Evolutionary conservation across 2,888 invertebrate genomes (phyloP).

Genomic region (Hirtodrosophila alboralis): DNA sequence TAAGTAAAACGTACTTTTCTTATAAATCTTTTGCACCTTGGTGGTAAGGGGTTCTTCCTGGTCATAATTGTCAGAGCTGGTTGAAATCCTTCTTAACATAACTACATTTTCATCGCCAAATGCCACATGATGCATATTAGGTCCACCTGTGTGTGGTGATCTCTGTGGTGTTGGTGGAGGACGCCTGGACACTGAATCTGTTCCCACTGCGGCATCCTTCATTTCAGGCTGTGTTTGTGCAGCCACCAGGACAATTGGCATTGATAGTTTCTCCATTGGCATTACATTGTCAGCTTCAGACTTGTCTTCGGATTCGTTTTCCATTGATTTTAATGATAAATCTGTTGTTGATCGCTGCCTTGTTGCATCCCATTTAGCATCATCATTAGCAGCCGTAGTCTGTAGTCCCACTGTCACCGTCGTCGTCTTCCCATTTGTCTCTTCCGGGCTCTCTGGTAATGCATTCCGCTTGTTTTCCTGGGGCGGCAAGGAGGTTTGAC

Average conservation of each 20-base stretch:
- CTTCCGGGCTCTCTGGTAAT: not conserved
- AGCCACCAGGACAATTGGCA: constrained; percentile 2
- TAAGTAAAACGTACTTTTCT: constrained; percentile 49
- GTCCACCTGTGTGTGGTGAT: no score
- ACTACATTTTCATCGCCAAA: no score
- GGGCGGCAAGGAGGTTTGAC: constrained; percentile 10
- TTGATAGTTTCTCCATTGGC: not conserved
- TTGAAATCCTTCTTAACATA: not conserved
- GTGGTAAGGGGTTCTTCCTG: constrained; percentile 43
- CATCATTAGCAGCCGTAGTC: no score
- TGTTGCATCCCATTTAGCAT: not conserved
- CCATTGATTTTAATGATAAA: not conserved
- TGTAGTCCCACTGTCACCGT: not conserved
- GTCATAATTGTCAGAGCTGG: constrained; percentile 26
- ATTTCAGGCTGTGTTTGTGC: not conserved
- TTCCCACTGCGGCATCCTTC: constrained; percentile 17
- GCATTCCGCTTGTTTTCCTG: not conserved
- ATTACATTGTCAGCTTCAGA: not conserved
- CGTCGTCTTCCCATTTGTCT: not conserved
- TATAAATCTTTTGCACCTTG: constrained; percentile 51
- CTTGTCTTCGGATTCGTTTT: not conserved
- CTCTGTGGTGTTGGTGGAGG: not conserved
- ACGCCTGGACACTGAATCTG: not conserved
- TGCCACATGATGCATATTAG: no score
- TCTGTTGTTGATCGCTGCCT: no score